Percentiles rank a stretch among this genome's conserved stretches.
These are phyloP conservation scores for Uropsilus gracilis DNA, from an alignment of 2,113 vertebrate genomes.

Conservation along the genomic window DNA sequence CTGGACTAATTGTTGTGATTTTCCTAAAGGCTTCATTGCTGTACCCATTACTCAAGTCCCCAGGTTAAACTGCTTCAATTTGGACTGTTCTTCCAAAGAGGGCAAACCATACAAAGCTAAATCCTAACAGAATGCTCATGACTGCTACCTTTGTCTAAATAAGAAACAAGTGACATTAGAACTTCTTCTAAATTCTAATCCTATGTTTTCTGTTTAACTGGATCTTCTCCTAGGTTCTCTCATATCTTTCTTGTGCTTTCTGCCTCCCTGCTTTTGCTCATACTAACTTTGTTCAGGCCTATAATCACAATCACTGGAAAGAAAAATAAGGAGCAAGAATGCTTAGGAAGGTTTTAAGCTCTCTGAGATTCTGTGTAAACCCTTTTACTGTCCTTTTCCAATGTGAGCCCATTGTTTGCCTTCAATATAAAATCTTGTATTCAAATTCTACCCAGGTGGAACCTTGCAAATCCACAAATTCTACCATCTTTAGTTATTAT, in stretches of 20 bases:
- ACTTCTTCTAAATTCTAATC: background rate
- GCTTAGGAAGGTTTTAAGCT: background rate
- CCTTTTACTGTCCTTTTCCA: background rate
- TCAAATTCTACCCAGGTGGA: background rate
- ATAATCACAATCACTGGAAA: background rate
- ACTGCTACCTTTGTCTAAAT: background rate
- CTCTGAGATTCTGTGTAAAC: background rate
- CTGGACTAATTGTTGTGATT: background rate
- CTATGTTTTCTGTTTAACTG: background rate
- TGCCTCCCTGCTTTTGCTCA: constrained; percentile 20
- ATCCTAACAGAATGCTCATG: background rate
- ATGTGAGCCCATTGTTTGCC: background rate
- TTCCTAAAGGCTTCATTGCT: background rate
- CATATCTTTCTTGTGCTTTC: background rate
- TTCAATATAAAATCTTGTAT: background rate
- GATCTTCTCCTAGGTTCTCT: background rate
- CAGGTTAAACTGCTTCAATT: background rate
- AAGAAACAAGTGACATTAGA: background rate
- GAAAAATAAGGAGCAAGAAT: background rate
- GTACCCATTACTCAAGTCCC: background rate
- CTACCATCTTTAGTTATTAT: background rate
- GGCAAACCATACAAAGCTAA: background rate
- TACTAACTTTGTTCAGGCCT: background rate
- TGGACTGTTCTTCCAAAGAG: background rate
- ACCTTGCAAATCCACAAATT: background rate